Evolutionary conservation across 2,113 vertebrate species (phyloP), one percentile per base, ranked within the genome.

Genomic region (Arenaria interpres): DNA sequence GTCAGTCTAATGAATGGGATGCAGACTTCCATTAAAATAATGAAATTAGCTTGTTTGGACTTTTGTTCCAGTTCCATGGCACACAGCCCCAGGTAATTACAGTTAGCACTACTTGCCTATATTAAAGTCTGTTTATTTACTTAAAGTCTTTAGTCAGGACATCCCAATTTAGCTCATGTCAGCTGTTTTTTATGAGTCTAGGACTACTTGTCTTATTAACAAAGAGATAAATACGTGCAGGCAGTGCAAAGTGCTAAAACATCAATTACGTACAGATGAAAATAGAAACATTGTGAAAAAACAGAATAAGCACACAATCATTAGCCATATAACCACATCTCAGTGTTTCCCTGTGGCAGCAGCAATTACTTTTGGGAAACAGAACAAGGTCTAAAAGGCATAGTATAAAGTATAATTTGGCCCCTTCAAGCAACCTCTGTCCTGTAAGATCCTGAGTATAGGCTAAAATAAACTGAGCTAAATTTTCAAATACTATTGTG

Each of bases 1-100:
- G 97, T 97, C 97, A 98, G 97, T 96, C 96, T 98, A 98, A 98
- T 97, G 97, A 98, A 98, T 97, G 96, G 94, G 96, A 97, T 85
- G 85, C 97, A 97, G 96, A 93, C 92, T 97, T 90, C 94, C 92
- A 98, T 97, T 98, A 97, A 97, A 98, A 98, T 98, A 98, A 98
- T 98, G 93, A 98, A 97, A 98, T 98, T 95, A 98, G 90, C 62
- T 91, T 96, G 95, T 97, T 98, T 97, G 7, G 68, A 97, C 94
- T 98, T 94, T 93, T 88, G 97, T 98, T 98, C 96, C 97, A 92
- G 91, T 85, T 27, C 75, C 67, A 75, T 83, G 85, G 96, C 97
- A 96, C 90, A 89, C 46, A 93, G 97, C 93, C 89, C 93, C 93
- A 82, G 94, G 96, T 97, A 97, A 98, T 98, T 96, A 97, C 88